Conservation (phyloP, 2,113 vertebrate species). For the Balaeniceps rex region DNA sequence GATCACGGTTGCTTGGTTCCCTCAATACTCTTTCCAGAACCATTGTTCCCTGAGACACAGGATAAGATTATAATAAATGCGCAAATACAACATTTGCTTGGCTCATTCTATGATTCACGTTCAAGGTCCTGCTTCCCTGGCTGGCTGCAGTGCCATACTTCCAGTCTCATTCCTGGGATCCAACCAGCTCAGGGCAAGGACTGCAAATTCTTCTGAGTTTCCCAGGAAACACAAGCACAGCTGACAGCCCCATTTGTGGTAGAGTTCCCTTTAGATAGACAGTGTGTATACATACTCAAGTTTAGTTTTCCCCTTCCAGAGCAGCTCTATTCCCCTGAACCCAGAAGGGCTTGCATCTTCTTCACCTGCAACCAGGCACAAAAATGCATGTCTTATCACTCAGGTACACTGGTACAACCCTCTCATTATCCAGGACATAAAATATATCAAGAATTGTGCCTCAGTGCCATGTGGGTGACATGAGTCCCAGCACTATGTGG, state of each 20-base stretch:
- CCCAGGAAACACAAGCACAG: neutral
- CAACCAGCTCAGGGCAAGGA: neutral
- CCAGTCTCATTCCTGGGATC: neutral
- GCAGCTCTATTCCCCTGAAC: neutral
- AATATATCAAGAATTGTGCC: neutral
- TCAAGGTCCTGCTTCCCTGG: neutral
- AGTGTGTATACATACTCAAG: neutral
- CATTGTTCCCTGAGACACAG: neutral
- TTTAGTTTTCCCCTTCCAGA: neutral
- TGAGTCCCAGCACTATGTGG: neutral
- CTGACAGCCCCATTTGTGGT: neutral
- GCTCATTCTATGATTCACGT: neutral
- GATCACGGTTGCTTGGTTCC: neutral
- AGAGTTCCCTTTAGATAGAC: neutral
- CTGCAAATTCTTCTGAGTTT: neutral
- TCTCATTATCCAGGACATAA: neutral
- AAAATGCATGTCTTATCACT: accelerated
- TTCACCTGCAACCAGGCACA: neutral
- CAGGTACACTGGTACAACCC: neutral
- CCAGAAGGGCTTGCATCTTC: neutral
- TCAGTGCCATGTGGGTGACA: accelerated
- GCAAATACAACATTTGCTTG: neutral
- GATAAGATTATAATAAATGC: neutral
- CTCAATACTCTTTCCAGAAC: neutral
- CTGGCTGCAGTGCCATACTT: neutral